Conservation (phyloP, 2,113 vertebrate genomes). For the Corythoichthys haematopterus region DNA sequence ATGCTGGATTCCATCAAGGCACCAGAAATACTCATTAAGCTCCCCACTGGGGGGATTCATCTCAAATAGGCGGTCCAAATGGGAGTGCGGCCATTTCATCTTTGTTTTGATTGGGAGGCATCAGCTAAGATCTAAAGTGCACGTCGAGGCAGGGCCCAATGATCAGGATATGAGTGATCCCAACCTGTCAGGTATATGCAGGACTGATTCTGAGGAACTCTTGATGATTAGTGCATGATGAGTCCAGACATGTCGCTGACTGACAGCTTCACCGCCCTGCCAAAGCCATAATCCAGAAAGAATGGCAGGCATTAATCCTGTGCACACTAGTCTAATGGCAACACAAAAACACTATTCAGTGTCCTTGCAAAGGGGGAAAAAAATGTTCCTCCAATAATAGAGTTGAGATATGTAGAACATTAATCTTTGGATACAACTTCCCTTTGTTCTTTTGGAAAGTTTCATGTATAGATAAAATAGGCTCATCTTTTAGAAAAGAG, state of each 20-base stretch:
- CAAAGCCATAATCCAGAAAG: slow-evolving; percentile 71
- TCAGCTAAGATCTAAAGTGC: slow-evolving; percentile 41
- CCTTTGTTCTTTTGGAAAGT: not conserved
- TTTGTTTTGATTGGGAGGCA: slow-evolving; percentile 51
- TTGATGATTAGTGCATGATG: slow-evolving; percentile 79
- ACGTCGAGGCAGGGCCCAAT: slow-evolving; percentile 44
- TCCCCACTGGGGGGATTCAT: slow-evolving; percentile 42
- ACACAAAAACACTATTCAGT: slow-evolving; percentile 24
- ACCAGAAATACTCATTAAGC: slow-evolving; percentile 67
- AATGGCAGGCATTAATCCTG: slow-evolving; percentile 61
- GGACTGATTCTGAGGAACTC: slow-evolving; percentile 56
- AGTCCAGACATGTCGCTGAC: slow-evolving; percentile 71
- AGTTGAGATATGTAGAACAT: not conserved
- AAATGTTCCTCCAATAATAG: slow-evolving; percentile 8
- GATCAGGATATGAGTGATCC: slow-evolving; percentile 59
- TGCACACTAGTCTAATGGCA: slow-evolving; percentile 21
- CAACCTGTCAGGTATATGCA: slow-evolving; percentile 43
- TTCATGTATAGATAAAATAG: not conserved
- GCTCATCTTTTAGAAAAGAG: not conserved
- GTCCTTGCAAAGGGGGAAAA: slow-evolving; percentile 10
- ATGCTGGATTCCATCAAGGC: slow-evolving; percentile 54
- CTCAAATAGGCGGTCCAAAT: slow-evolving; percentile 15
- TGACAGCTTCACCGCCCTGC: slow-evolving; percentile 72
- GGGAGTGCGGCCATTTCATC: slow-evolving; percentile 41
- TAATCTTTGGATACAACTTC: not conserved